Evolutionary conservation across 2,797 vertebrate genomes (phyloP), one percentile per base, ranked within the genome.

Genomic region (Cheirogaleus major): DNA sequence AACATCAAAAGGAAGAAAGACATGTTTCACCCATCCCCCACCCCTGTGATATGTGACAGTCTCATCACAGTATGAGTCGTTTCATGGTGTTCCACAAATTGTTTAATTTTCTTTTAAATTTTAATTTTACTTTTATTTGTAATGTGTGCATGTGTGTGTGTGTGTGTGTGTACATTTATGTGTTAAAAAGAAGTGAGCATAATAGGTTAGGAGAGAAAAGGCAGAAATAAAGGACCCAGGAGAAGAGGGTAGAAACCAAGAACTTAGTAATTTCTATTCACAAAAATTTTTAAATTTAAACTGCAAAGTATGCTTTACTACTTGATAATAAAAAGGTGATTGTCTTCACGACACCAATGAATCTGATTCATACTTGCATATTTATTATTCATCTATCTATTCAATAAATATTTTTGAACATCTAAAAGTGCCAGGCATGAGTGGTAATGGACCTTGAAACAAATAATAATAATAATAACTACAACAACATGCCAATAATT

Each of bases 21-120:
- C 0, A 2, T 0, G 5, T 7, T 12, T 38, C 0, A 12, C 7
- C 10, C 38, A 18, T 12, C 5, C 23, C 18, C 14, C 4, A n/a
- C 1, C 1, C 32, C 5, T 1, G 3, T 30, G 73, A 48, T 17
- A 1, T 12, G 23, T 59, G 9, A 55, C 50, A 2, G 2, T 78
- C 48, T 63, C 10, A 59, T 22, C 17, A 50, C 41, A 80, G 20
- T 32, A 23, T 30, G 23, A 45, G 17, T 79, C 35, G 48, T 57
- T 75, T 67, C 2, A 27, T 6, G 11, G 25, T 2, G 3, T 50
- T 17, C 4, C 27, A 20, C 20, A 35, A 78, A 67, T 22, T 38
- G 9, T 43, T 52, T 70, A 55, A 27, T 35, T 59, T 59, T 7
- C 9, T 63, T 86, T 87, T 57, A 10, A 17, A 48, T 75, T 92